Evolutionary conservation across 2,888 invertebrate genomes (phyloP).

Genomic region (Amaurobius ferox): DNA sequence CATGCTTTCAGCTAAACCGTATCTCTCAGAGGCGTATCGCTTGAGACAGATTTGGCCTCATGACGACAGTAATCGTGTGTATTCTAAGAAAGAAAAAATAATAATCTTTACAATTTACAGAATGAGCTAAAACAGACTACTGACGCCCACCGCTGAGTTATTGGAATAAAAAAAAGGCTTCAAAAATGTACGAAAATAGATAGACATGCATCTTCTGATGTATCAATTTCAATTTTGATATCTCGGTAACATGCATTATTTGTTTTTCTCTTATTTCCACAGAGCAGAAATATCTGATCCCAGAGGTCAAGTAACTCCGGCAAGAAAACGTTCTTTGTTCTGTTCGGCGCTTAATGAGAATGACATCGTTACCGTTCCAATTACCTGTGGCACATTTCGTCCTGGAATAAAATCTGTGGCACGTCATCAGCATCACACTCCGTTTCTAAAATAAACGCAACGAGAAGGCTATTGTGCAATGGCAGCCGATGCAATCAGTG

Average conservation of each 20-base stretch:
- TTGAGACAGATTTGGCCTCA: background rate
- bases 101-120: background rate
- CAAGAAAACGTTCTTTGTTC: slow-evolving; percentile 31
- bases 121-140: background rate
- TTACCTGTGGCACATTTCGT: background rate
- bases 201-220: background rate
- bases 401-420: background rate
- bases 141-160: background rate
- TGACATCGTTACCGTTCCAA: slow-evolving; percentile 26
- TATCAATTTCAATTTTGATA: background rate
- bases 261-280: slow-evolving; percentile 1
- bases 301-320: slow-evolving; percentile 40
- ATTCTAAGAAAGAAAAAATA: background rate
- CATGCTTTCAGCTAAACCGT: no score
- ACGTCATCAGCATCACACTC: background rate
- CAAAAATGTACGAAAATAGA: background rate
- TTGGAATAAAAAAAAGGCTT: background rate
- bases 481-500: background rate
- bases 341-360: slow-evolving; percentile 36
- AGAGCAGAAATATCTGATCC: slow-evolving; percentile 10
- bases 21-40: no score
- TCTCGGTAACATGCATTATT: background rate
- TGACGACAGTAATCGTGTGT: background rate
- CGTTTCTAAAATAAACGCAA: background rate
- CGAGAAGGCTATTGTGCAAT: background rate